Conservation (phyloP, 64 coral and sea anemone genomes). For the Actinia tenebrosa region DNA sequence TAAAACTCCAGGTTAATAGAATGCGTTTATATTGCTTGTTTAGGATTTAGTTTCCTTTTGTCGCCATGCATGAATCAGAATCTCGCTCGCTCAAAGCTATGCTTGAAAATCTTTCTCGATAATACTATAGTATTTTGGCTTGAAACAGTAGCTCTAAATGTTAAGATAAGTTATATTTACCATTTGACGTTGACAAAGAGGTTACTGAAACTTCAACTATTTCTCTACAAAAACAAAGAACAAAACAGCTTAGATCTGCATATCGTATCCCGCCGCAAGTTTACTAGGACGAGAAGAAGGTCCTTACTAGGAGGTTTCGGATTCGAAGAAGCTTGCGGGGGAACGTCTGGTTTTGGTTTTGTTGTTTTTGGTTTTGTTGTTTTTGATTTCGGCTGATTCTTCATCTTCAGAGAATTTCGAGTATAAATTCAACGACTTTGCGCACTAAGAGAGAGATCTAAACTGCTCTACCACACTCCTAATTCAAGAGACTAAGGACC, state of each 20-base stretch:
- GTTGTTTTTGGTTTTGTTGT: background rate
- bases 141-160: no score
- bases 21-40: no score
- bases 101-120: no score
- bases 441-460: background rate
- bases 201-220: background rate
- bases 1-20: no score
- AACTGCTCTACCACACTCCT: background rate
- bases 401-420: background rate
- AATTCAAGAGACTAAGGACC: background rate
- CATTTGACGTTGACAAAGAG: background rate
- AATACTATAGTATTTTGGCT: no score
- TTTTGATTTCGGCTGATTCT: background rate
- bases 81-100: no score
- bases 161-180: background rate
- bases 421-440: background rate
- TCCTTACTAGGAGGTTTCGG: background rate
- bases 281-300: background rate
- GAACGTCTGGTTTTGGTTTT: background rate
- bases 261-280: background rate
- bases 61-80: no score
- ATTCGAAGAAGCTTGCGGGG: accelerated
- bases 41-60: no score
- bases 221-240: background rate
- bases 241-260: background rate